Evolutionary conservation across 2,888 invertebrate species (phyloP), one percentile per base, ranked within the genome.

Genomic region (Amphipoea oculea): DNA sequence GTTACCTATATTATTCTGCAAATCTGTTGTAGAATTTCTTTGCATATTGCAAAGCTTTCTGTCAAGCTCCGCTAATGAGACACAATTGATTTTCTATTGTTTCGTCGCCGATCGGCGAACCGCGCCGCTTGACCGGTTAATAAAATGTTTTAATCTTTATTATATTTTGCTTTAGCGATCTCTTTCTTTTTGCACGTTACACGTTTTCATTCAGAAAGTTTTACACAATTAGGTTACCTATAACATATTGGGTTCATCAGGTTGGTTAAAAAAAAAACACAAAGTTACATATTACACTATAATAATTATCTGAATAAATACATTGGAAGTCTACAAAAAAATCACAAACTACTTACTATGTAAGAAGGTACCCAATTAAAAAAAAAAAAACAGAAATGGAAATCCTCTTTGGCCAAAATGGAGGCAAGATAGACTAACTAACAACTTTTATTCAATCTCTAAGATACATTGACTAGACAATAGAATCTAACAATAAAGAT

Each of bases 351-450:
- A 78, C 23, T 45, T 1, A n/a, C 20, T 29, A 17, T 9, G 14
- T 78, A 23, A 4, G 23, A 48, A 66, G 20, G 36, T 65, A 23
- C 11, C 2, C 23, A 63, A 12, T 36, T 0, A 4, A 29, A 17
- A 29, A 12, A 17, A 17, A n/a, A 7, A 9, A 17, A 20, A 45
- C 45, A 17, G 20, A 60, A 70, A 51, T 67, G 11, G n/a, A 51
- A 82, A 67, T 60, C 11, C 1, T 60, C 82, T 67, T 67, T 67
- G 60, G 57, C 17, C 4, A 60, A 40, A 67, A 54, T 45, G 36
- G 12, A 4, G 82, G 60, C 74, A 67, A 66, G 65, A 63, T 7
- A n/a, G 12, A 51, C 3, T 9, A 48, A 51, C 3, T 9, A 48
- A 29, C n/a, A 36, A 51, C 1, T 62, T 51, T 45, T n/a, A 69